These are phyloP conservation scores for Drosophila prosaltans DNA, from an alignment of 1,140 invertebrate species.

Conservation along the genomic window DNA sequence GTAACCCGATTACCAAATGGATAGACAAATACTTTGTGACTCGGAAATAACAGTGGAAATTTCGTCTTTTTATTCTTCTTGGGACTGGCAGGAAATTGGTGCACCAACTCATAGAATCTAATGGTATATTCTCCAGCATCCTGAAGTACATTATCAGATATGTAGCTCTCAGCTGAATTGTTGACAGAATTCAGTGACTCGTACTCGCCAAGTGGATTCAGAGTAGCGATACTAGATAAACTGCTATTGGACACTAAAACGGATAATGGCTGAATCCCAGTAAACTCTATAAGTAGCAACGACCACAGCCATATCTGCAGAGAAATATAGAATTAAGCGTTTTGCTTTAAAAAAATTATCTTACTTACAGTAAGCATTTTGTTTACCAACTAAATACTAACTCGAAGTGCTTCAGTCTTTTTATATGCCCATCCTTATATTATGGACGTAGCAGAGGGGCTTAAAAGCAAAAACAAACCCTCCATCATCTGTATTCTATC, in stretches of 20 bases:
- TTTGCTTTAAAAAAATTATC: neutral
- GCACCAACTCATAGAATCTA: slow-evolving; percentile 30
- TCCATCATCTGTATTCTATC: too few relatives aligned
- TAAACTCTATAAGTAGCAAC: neutral
- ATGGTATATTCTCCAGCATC: slow-evolving; percentile 36
- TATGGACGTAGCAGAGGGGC: neutral
- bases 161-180: slow-evolving; percentile 15
- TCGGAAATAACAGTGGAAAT: slow-evolving; percentile 19
- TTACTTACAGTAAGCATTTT: neutral
- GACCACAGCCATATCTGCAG: neutral
- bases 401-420: neutral
- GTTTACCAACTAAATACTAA: neutral
- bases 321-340: neutral
- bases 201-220: neutral
- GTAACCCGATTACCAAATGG: slow-evolving; percentile 53
- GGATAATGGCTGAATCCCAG: neutral
- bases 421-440: neutral
- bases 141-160: slow-evolving; percentile 19
- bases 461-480: neutral
- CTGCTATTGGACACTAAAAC: neutral
- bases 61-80: slow-evolving; percentile 56
- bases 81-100: slow-evolving; percentile 21
- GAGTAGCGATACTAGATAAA: neutral
- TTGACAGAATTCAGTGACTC: neutral
- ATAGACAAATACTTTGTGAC: slow-evolving; percentile 42